phyloP scores from a whole-genome alignment of 2,797 vertebrate species.

The Acanthopagrus latus region DNA sequence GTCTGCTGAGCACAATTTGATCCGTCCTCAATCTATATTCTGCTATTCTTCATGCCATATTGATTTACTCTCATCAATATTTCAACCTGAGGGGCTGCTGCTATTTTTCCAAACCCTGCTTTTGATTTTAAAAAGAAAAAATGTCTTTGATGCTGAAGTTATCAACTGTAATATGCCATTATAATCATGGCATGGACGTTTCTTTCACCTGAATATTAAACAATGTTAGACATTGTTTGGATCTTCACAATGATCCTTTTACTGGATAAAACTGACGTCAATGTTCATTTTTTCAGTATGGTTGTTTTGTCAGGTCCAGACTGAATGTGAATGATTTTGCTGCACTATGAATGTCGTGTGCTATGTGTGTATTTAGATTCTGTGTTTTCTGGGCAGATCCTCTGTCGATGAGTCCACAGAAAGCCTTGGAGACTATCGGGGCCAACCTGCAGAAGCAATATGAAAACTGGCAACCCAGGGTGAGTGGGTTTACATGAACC shows the following conservation, averaged over 20 bases:
- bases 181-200: not conserved
- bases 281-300: not conserved
- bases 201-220: not conserved
- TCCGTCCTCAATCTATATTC: constrained; percentile 60
- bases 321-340: not conserved
- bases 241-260: not conserved
- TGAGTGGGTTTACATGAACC: constrained; percentile 80
- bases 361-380: not conserved
- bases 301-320: constrained; percentile 3
- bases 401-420: constrained; percentile 98
- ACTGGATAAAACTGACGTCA: too few relatives aligned
- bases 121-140: constrained; percentile 40
- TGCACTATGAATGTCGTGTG: not conserved
- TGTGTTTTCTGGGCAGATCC: constrained; percentile 89
- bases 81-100: constrained; percentile 44
- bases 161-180: not conserved
- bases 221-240: not conserved
- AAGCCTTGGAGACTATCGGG: constrained; percentile 97
- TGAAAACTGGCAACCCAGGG: constrained; percentile 98
- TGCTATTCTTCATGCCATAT: constrained; percentile 66
- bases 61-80: constrained; percentile 64
- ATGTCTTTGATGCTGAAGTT: constrained; percentile 26
- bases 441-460: constrained; percentile 99
- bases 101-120: constrained; percentile 37
- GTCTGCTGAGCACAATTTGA: constrained; percentile 63